These are phyloP conservation scores for Forbesichthys agassizii DNA, from an alignment of 2,113 vertebrate species.

Conservation along the genomic window DNA sequence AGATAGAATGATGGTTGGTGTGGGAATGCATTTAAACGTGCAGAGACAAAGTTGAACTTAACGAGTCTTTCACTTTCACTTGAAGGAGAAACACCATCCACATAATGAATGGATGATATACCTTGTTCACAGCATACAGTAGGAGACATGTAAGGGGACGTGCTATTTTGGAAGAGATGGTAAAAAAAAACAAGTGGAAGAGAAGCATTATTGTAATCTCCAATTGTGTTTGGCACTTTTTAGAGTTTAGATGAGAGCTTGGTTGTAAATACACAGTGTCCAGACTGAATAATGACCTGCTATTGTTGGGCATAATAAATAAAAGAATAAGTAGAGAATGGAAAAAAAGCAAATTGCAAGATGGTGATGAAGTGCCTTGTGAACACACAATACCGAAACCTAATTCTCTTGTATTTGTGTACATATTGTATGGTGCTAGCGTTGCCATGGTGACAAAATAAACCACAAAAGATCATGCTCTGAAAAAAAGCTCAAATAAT, in stretches of 20 bases:
- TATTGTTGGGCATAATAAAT: conserved; percentile 57
- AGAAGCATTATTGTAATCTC: conserved; percentile 54
- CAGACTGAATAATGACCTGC: conserved; percentile 50
- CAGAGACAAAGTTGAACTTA: neutral
- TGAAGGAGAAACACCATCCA: conserved; percentile 16
- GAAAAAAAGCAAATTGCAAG: conserved; percentile 37
- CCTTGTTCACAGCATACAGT: conserved; percentile 10
- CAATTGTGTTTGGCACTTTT: conserved; percentile 83
- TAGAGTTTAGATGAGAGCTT: conserved; percentile 35
- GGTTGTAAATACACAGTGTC: conserved; percentile 52
- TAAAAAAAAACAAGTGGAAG: conserved; percentile 7
- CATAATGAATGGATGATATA: conserved; percentile 11
- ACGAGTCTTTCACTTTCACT: neutral
- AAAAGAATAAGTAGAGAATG: conserved; percentile 52
- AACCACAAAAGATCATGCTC: conserved; percentile 38
- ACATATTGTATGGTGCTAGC: conserved; percentile 88
- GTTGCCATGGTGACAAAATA: conserved; percentile 34
- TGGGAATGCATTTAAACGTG: neutral
- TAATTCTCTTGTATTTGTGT: conserved; percentile 84
- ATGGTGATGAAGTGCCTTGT: conserved; percentile 91
- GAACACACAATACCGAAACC: conserved; percentile 83
- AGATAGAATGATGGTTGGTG: neutral
- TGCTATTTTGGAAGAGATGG: conserved; percentile 29
- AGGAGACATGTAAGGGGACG: conserved; percentile 31
- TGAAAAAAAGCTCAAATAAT: conserved; percentile 26